A percentile compares a stretch with the other conserved stretches of the same genome.
phyloP scores from a whole-genome alignment of 2,888 invertebrate genomes.

The Muscina levida region DNA sequence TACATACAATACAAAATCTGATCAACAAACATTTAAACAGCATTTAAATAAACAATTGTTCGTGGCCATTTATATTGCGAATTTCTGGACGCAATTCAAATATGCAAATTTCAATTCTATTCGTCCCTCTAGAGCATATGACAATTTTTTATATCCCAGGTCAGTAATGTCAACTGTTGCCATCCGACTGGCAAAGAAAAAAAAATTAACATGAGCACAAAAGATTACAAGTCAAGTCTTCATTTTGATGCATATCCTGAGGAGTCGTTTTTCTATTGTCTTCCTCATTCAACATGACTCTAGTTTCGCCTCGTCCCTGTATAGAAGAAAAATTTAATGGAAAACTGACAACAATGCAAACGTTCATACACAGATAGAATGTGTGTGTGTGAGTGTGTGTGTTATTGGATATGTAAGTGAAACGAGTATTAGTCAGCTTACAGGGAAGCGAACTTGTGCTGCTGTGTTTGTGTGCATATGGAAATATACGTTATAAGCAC shows the following conservation, averaged over 20 bases:
- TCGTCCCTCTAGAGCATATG: no score
- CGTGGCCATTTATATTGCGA: no score
- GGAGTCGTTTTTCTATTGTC: neutral
- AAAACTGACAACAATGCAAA: neutral
- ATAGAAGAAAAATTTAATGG: neutral
- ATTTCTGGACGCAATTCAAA: no score
- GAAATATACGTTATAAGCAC: constrained; percentile 12
- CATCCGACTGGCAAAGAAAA: neutral
- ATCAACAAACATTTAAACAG: no score
- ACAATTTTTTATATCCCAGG: constrained; percentile 17
- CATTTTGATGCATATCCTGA: constrained; percentile 20
- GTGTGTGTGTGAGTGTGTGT: neutral
- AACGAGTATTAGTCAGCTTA: no score
- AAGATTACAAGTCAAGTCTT: constrained; percentile 31
- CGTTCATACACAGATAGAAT: no score
- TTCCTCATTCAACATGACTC: neutral
- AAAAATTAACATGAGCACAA: neutral
- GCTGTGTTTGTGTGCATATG: neutral
- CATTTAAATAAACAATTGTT: no score
- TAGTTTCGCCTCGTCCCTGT: neutral
- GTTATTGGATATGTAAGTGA: neutral
- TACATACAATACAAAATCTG: no score
- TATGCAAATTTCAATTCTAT: no score
- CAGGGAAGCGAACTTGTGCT: no score
- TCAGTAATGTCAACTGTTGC: constrained; percentile 1